Conservation (phyloP, 2,113 vertebrate genomes). For the Burhinus bistriatus region DNA sequence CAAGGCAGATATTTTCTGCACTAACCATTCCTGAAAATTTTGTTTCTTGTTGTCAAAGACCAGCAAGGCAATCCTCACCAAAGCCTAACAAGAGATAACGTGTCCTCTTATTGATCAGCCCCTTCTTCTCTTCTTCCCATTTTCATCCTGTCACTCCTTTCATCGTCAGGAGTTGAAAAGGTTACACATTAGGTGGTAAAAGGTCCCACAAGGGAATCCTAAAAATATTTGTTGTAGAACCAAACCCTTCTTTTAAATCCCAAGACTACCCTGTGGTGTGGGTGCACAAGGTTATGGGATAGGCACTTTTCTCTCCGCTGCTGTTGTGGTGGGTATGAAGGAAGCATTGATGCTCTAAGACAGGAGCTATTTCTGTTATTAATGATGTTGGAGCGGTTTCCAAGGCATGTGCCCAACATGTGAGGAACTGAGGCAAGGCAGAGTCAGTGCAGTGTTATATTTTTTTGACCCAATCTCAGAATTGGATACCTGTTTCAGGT, state of each 20-base stretch:
- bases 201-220: not conserved
- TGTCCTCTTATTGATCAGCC: not conserved
- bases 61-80: not conserved
- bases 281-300: not conserved
- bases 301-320: not conserved
- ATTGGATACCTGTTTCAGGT: not conserved
- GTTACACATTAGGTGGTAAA: not conserved
- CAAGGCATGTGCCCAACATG: not conserved
- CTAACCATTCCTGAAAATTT: not conserved
- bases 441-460: not conserved
- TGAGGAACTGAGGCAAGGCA: not conserved
- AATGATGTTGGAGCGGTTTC: not conserved
- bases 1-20: not conserved
- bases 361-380: not conserved
- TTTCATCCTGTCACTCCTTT: not conserved
- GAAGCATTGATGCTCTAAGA: not conserved
- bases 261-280: rapidly evolving
- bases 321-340: rapidly evolving
- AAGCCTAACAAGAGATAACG: not conserved
- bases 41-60: not conserved
- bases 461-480: not conserved
- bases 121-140: not conserved
- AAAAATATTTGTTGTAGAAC: not conserved
- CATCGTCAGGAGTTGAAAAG: not conserved
- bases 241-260: not conserved